Conservation (phyloP, 92 coral and sea anemone genomes). For the Bergia puertoricense region DNA sequence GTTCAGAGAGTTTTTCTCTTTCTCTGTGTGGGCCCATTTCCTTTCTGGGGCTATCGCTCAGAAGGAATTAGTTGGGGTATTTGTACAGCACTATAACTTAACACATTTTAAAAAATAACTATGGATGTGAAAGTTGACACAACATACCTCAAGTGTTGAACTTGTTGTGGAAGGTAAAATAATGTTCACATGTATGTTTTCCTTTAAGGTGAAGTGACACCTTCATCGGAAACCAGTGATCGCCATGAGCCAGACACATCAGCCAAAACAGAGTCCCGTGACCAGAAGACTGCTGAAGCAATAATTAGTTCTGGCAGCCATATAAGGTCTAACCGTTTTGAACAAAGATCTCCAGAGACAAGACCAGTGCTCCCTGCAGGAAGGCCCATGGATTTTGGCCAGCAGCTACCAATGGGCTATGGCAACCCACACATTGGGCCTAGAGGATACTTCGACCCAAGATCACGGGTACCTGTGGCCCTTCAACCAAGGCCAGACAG, state of each 20-base stretch:
- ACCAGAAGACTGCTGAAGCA: slow-evolving; percentile 57
- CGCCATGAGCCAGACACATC: slow-evolving; percentile 53
- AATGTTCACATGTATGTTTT: not conserved
- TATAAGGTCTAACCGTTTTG: slow-evolving; percentile 20
- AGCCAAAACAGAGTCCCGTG: slow-evolving; percentile 69
- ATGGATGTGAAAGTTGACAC: no score
- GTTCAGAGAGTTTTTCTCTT: no score
- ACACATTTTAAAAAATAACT: no score
- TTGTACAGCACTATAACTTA: no score
- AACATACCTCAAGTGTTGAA: no score
- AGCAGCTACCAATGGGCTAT: slow-evolving; percentile 26
- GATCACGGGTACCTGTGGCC: slow-evolving; percentile 20
- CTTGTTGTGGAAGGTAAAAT: no score
- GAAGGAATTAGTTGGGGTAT: no score
- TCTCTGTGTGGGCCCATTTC: no score
- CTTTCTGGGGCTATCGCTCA: no score
- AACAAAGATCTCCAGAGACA: slow-evolving; percentile 30
- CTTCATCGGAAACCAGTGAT: slow-evolving; percentile 79
- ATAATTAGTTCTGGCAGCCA: not conserved
- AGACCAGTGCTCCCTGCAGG: not conserved
- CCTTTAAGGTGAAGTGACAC: slow-evolving; percentile 78
- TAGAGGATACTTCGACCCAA: slow-evolving; percentile 25
- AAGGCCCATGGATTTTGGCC: slow-evolving; percentile 36
- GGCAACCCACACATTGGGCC: slow-evolving; percentile 13
- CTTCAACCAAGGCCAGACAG: slow-evolving; percentile 23